These are phyloP conservation scores for Formicarius rufipectus DNA, from an alignment of 2,113 vertebrate species.

Conservation along the genomic window DNA sequence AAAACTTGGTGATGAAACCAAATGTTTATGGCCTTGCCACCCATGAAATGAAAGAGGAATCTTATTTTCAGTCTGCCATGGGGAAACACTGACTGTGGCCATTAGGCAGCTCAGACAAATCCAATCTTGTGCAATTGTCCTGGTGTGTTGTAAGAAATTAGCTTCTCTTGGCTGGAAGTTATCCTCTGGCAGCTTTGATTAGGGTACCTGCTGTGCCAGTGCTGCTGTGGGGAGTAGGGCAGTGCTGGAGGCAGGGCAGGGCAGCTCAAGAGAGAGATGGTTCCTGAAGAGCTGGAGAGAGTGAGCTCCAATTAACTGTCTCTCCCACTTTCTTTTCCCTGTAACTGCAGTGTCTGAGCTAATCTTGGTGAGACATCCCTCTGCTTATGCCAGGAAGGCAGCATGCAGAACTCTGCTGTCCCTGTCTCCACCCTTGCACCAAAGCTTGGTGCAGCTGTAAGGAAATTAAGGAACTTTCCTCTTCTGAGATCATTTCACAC, in stretches of 20 bases:
- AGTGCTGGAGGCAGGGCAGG: neutral
- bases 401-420: neutral
- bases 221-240: neutral
- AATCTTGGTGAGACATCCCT: neutral
- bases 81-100: neutral
- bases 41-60: neutral
- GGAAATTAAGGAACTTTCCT: neutral
- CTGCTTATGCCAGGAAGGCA: neutral
- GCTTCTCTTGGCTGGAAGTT: neutral
- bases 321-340: neutral
- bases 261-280: neutral
- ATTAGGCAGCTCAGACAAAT: neutral
- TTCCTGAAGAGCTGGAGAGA: neutral
- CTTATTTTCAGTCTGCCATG: neutral
- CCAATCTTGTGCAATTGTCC: neutral
- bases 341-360: neutral
- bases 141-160: neutral
- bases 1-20: neutral
- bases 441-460: neutral
- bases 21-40: neutral
- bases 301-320: neutral
- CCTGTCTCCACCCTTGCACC: neutral
- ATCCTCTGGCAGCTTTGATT: conserved; percentile 3
- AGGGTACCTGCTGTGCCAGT: neutral
- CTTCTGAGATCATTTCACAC: neutral